A percentile compares a stretch with the other conserved stretches of the same genome.
Conservation (phyloP, 2,797 vertebrate species). For the Spondyliosoma cantharus region DNA sequence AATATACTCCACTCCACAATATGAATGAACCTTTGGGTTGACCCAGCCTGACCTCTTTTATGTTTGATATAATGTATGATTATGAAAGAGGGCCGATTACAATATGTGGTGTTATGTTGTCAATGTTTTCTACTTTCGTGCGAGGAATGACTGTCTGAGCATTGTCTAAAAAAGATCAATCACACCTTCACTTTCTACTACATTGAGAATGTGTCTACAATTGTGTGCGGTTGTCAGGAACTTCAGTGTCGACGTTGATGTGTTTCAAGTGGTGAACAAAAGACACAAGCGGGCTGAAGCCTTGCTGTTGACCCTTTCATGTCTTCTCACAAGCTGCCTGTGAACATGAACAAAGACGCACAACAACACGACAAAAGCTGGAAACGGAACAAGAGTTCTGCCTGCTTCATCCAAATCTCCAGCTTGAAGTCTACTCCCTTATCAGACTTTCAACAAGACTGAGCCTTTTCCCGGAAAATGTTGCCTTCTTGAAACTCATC, state of each 20-base stretch:
- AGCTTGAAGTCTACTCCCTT: not conserved
- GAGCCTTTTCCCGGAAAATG: slow-evolving; percentile 10
- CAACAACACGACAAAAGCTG: not conserved
- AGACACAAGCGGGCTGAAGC: not conserved
- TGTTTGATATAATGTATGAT: too few species aligned
- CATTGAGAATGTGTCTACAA: not conserved
- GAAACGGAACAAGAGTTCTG: slow-evolving; percentile 9
- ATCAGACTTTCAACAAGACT: slow-evolving; percentile 1
- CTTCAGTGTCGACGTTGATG: not conserved
- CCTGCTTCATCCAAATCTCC: not conserved
- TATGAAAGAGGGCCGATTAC: too few species aligned
- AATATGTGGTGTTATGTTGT: too few species aligned
- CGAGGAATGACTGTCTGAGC: too few species aligned
- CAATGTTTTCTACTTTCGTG: too few species aligned
- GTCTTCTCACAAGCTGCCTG: slow-evolving; percentile 4
- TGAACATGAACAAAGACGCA: slow-evolving; percentile 10
- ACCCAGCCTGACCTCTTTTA: too few species aligned
- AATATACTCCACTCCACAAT: too few species aligned
- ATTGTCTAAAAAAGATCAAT: too few species aligned
- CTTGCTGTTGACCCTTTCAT: slow-evolving; percentile 15
- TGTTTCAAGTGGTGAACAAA: not conserved
- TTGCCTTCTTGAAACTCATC: not conserved
- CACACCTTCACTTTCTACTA: not conserved
- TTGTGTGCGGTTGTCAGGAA: not conserved
- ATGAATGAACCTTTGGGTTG: too few species aligned